Percentiles rank a stretch among this genome's conserved stretches.
phyloP scores from a whole-genome alignment of 2,113 vertebrate genomes.

The Anolis carolinensis region DNA sequence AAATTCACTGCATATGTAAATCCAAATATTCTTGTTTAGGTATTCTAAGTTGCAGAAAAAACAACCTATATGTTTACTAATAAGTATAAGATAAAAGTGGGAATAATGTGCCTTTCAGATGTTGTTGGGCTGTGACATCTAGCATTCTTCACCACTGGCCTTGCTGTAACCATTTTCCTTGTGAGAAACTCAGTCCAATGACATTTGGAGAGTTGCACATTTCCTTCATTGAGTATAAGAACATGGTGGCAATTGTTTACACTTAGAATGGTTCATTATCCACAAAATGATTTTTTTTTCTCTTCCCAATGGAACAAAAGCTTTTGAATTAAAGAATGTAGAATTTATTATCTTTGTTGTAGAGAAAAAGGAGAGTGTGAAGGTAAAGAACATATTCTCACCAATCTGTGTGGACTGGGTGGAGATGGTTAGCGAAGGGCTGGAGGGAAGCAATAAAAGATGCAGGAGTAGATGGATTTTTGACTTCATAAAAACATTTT shows the following conservation, averaged over 20 bases:
- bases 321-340: conserved; percentile 69
- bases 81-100: too few species aligned
- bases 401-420: not conserved
- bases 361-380: conserved; percentile 44
- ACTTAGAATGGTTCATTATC: conserved; percentile 49
- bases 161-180: too few species aligned
- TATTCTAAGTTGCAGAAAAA: conserved; percentile 5
- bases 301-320: conserved; percentile 56
- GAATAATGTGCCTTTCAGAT: too few species aligned
- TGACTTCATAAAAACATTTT: conserved; percentile 30
- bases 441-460: conserved; percentile 15
- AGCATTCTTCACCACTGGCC: too few species aligned
- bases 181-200: too few species aligned
- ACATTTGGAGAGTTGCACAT: too few species aligned
- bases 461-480: conserved; percentile 52
- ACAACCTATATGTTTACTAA: conserved; percentile 18
- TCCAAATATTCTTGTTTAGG: conserved; percentile 4
- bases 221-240: conserved; percentile 13
- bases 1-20: not conserved
- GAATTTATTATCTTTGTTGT: conserved; percentile 56
- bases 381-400: conserved; percentile 29
- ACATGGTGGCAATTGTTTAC: conserved; percentile 38
- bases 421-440: conserved; percentile 1
- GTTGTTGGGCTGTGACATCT: too few species aligned
- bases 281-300: conserved; percentile 57